phyloP scores from a whole-genome alignment of 2,888 invertebrate species.

The Molorchus minor region DNA sequence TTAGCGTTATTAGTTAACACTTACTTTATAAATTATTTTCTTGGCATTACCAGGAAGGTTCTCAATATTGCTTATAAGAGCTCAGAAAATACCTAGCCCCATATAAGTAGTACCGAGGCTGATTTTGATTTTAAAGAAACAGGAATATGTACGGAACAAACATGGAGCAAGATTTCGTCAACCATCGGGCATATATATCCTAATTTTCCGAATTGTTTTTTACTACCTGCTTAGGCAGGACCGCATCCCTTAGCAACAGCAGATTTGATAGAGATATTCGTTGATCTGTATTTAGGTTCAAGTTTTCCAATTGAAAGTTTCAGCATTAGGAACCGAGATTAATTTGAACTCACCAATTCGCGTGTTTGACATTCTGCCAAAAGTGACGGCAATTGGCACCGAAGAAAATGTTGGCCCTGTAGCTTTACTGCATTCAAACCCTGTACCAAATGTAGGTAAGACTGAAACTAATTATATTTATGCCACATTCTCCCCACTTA shows the following conservation, averaged over 20 bases:
- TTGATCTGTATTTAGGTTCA: slow-evolving; percentile 2
- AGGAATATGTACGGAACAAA: neutral
- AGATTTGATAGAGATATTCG: slow-evolving; percentile 6
- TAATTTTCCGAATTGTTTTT: neutral
- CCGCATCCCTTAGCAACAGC: neutral
- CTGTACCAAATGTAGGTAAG: slow-evolving; percentile 1
- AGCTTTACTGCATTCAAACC: neutral
- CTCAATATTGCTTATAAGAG: no score
- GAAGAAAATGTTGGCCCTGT: neutral
- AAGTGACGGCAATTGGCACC: neutral
- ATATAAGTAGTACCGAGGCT: neutral
- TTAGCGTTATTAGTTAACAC: no score
- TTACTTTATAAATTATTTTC: no score
- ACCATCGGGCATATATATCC: neutral
- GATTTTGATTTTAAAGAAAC: neutral
- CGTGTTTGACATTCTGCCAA: slow-evolving; percentile 1
- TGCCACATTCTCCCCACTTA: no score
- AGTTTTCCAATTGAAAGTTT: neutral
- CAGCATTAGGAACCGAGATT: neutral
- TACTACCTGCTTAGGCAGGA: neutral
- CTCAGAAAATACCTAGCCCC: neutral
- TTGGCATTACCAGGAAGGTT: no score
- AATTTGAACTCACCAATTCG: neutral
- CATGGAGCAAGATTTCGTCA: neutral
- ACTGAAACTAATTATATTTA: no score